A percentile compares a stretch with the other conserved stretches of the same genome.
These are phyloP conservation scores for Ormia ochracea DNA, from an alignment of 2,888 invertebrate genomes.

Conservation along the genomic window DNA sequence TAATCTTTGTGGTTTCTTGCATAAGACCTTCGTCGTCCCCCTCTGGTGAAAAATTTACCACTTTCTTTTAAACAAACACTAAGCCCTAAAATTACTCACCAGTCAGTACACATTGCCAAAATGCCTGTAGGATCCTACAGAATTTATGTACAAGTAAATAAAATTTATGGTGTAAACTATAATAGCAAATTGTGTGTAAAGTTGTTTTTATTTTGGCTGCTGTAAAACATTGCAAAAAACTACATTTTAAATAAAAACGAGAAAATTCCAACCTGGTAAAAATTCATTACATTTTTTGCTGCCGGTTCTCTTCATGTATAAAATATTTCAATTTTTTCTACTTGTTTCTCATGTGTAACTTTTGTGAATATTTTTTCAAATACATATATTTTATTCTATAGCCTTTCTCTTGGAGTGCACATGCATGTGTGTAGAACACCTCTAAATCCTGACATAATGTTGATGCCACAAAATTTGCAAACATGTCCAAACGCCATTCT, in stretches of 20 bases:
- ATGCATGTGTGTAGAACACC: constrained; percentile 29
- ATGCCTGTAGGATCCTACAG: constrained; percentile 15
- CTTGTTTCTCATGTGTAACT: constrained; percentile 6
- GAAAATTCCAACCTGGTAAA: constrained; percentile 31
- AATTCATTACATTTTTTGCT: constrained; percentile 42
- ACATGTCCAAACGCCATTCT: constrained; percentile 36
- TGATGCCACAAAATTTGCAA: constrained; percentile 51
- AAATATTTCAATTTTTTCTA: neutral
- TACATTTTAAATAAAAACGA: neutral
- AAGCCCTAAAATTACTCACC: neutral
- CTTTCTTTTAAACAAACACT: neutral
- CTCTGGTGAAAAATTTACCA: too few species aligned
- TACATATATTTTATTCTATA: neutral
- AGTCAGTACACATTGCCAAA: neutral
- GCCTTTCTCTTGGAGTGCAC: neutral
- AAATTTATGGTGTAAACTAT: constrained; percentile 56
- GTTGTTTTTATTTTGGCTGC: constrained; percentile 14
- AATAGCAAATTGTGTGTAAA: constrained; percentile 48
- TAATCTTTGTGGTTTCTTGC: too few species aligned
- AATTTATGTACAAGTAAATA: constrained; percentile 52
- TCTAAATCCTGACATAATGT: constrained; percentile 54
- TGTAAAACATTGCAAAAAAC: constrained; percentile 2
- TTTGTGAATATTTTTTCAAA: neutral
- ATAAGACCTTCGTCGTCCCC: too few species aligned
- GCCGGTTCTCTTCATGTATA: neutral